Conservation (phyloP, 1,140 invertebrate genomes). For the Macrotrachela quadricornifera region DNA sequence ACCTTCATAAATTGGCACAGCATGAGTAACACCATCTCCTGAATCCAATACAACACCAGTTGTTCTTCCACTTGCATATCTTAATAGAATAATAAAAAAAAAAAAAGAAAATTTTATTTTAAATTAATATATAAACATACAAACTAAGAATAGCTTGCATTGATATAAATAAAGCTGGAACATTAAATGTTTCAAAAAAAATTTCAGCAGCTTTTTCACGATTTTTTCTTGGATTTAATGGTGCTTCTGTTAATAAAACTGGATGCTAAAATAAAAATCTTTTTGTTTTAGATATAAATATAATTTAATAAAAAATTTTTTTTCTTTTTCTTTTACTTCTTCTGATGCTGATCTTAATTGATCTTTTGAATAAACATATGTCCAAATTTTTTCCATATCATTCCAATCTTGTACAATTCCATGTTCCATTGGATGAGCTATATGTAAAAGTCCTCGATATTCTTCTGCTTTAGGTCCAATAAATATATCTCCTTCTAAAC, state of each 20-base stretch:
- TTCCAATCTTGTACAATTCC: slow-evolving; percentile 98
- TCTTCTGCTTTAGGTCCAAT: slow-evolving; percentile 43
- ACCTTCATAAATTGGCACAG: slow-evolving; percentile 96
- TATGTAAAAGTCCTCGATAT: slow-evolving; percentile 74
- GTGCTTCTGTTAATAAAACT: slow-evolving; percentile 87
- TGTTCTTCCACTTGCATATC: slow-evolving; percentile 84
- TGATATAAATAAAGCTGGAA: slow-evolving; percentile 88
- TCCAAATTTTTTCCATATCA: slow-evolving; percentile 98
- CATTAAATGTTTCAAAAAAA: slow-evolving; percentile 97
- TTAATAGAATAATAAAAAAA: slow-evolving; percentile 22
- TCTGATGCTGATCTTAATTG: slow-evolving; percentile 90
- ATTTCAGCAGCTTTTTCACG: slow-evolving; percentile 93
- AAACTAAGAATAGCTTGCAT: slow-evolving; percentile 98
- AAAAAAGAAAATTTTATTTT: slow-evolving; percentile 1
- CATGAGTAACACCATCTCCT: slow-evolving; percentile 97
- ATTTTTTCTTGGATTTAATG: slow-evolving; percentile 82
- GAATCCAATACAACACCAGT: slow-evolving; percentile 92
- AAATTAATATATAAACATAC: slow-evolving; percentile 40
- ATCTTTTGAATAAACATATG: slow-evolving; percentile 76
- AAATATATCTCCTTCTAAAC: slow-evolving; percentile 86
- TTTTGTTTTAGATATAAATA: slow-evolving; percentile 29
- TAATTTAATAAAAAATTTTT: too few species aligned
- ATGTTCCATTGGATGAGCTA: slow-evolving; percentile 98
- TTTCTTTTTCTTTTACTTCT: too few species aligned
- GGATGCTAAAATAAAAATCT: slow-evolving; percentile 48